Percentiles rank a stretch among this genome's conserved stretches.
These are phyloP conservation scores for Pipa parva DNA, from an alignment of 2,113 vertebrate genomes.

Conservation along the genomic window DNA sequence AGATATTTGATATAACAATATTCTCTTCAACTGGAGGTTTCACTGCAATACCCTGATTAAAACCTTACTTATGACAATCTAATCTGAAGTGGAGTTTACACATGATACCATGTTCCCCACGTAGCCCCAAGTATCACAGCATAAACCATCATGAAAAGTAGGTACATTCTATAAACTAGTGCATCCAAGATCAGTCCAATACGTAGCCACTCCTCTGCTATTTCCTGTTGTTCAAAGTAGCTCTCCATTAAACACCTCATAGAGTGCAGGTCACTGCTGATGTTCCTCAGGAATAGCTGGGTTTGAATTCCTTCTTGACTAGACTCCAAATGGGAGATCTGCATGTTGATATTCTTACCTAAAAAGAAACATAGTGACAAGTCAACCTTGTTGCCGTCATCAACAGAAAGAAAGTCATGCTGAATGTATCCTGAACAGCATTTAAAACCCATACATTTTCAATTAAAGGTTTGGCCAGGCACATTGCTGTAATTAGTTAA, in stretches of 20 bases:
- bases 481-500: too few relatives aligned
- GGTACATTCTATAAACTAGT: slow-evolving; percentile 8
- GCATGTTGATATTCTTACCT: not conserved
- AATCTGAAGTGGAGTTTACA: too few relatives aligned
- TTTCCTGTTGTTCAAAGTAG: not conserved
- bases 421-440: too few relatives aligned
- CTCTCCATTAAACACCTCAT: slow-evolving; percentile 9
- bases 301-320: not conserved
- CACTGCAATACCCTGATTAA: too few relatives aligned
- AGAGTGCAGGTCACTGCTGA: slow-evolving; percentile 5
- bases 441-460: too few relatives aligned
- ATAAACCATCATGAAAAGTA: slow-evolving; percentile 18
- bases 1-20: too few relatives aligned
- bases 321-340: not conserved
- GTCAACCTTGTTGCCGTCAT: too few relatives aligned
- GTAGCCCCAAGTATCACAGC: slow-evolving; percentile 13
- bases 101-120: slow-evolving; percentile 15
- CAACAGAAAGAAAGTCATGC: too few relatives aligned
- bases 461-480: too few relatives aligned
- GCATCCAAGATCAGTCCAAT: slow-evolving; percentile 18
- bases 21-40: too few relatives aligned
- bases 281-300: slow-evolving; percentile 9
- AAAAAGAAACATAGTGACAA: not conserved
- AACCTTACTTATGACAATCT: too few relatives aligned
- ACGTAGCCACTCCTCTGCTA: slow-evolving; percentile 20